These are phyloP conservation scores for Pocillopora meandrina DNA, from an alignment of 92 coral and sea anemone genomes.

Conservation along the genomic window DNA sequence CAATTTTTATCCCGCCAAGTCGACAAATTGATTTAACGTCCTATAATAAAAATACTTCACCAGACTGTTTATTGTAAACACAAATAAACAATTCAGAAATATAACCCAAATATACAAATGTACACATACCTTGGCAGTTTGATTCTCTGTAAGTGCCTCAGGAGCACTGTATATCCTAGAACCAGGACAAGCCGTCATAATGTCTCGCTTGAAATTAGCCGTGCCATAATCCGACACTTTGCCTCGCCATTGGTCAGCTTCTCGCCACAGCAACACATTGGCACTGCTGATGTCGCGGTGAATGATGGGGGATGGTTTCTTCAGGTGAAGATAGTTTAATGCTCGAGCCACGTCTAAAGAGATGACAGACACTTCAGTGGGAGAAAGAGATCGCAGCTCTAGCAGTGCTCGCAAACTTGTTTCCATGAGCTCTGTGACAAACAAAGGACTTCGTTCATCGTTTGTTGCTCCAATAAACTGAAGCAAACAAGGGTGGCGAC, in stretches of 20 bases:
- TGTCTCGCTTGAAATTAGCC: slow-evolving; percentile 55
- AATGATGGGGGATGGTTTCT: no score
- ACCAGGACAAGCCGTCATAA: slow-evolving; percentile 73
- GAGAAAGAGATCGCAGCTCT: slow-evolving; percentile 33
- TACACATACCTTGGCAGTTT: background rate
- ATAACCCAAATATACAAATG: background rate
- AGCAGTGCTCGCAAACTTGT: slow-evolving; percentile 48
- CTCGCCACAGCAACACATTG: slow-evolving; percentile 63
- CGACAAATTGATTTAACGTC: no score
- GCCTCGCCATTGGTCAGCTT: slow-evolving; percentile 45
- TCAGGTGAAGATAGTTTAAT: no score
- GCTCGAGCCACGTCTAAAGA: no score
- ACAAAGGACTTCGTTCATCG: slow-evolving; percentile 42
- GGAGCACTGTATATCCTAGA: slow-evolving; percentile 68
- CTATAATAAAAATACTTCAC: slow-evolving; percentile 10
- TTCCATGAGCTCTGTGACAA: slow-evolving; percentile 56
- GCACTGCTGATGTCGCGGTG: no score
- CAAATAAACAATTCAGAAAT: no score
- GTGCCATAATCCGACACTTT: slow-evolving; percentile 75
- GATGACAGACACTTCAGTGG: slow-evolving; percentile 13
- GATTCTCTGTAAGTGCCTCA: slow-evolving; percentile 5
- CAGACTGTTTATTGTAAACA: background rate
- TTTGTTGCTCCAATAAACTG: slow-evolving; percentile 8
- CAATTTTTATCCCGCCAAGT: no score
- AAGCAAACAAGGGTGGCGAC: no score